Conservation (phyloP, 2,113 vertebrate genomes). For the Emydura subglobosa region DNA sequence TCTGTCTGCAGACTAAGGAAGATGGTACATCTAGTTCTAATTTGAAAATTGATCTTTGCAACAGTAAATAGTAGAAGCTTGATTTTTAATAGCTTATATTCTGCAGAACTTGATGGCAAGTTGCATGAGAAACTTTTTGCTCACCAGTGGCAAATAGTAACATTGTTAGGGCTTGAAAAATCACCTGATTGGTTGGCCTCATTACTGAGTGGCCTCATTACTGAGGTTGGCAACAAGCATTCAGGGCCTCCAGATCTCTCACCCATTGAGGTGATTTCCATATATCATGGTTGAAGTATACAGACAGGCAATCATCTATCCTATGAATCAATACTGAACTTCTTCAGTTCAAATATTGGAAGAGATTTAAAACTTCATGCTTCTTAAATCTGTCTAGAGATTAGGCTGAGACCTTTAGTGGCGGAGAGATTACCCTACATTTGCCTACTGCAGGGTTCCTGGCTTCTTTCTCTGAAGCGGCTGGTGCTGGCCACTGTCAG, state of each 20-base stretch:
- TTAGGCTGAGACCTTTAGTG: neutral
- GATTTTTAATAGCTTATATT: neutral
- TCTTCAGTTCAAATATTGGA: neutral
- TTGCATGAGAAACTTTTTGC: neutral
- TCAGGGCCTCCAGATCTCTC: neutral
- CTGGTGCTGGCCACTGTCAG: neutral
- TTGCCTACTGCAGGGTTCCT: neutral
- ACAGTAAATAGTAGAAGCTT: neutral
- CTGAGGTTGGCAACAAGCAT: neutral
- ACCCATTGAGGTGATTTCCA: neutral
- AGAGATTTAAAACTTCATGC: neutral
- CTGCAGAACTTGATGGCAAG: neutral
- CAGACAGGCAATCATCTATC: neutral
- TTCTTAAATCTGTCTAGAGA: neutral
- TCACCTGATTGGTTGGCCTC: neutral
- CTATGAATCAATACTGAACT: neutral
- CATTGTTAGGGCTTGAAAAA: rapidly evolving
- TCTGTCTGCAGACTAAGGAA: neutral
- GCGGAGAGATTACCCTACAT: neutral
- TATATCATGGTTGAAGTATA: no score
- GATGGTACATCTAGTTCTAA: neutral
- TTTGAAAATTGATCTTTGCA: neutral
- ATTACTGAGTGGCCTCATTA: neutral
- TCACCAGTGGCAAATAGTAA: neutral
- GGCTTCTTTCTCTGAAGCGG: neutral